phyloP scores from a whole-genome alignment of 2,113 vertebrate species.

The Apus apus region DNA sequence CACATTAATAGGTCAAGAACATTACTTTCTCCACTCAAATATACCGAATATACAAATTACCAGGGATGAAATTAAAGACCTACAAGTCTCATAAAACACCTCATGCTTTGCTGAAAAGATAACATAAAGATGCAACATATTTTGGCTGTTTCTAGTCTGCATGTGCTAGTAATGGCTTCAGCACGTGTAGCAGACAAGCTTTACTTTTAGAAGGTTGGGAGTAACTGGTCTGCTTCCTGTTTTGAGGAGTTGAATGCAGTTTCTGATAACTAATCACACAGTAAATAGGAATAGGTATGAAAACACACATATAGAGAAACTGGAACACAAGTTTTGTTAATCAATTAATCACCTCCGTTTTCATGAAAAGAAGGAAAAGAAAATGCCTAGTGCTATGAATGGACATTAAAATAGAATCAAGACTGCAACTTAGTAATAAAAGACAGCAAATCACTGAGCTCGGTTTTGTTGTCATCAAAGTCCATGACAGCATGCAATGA shows the following conservation, averaged over 20 bases:
- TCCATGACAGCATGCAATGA: neutral
- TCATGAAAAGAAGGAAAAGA: neutral
- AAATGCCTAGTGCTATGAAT: neutral
- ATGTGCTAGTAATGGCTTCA: neutral
- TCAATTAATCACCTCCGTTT: neutral
- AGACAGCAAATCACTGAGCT: neutral
- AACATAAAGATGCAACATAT: neutral
- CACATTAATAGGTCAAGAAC: neutral
- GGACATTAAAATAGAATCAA: neutral
- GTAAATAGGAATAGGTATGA: neutral
- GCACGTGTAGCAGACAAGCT: neutral
- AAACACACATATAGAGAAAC: neutral
- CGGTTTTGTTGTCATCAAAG: neutral
- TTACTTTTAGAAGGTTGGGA: neutral
- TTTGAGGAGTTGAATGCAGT: neutral
- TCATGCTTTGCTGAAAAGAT: neutral
- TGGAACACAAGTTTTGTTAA: neutral
- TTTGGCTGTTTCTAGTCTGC: neutral
- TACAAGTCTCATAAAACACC: neutral
- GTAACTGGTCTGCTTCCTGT: neutral
- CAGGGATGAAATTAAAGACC: neutral
- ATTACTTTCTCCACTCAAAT: neutral
- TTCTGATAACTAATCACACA: neutral
- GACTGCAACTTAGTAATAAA: neutral
- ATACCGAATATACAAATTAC: neutral